phyloP scores from a whole-genome alignment of 2,797 vertebrate species.

The Aplochiton taeniatus region DNA sequence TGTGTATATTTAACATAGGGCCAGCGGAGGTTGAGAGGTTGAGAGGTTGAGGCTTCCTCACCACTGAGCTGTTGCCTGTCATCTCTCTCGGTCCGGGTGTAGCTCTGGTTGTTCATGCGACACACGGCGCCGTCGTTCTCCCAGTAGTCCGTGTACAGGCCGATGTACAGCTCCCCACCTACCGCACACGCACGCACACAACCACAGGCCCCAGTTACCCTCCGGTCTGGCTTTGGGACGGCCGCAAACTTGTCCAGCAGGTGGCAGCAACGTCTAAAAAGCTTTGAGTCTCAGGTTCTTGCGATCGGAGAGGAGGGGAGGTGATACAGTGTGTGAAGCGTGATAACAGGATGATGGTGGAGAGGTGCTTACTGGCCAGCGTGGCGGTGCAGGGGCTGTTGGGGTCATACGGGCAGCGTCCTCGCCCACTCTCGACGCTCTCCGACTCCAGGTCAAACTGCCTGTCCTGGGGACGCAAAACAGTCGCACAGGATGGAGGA shows the following conservation, averaged over 20 bases:
- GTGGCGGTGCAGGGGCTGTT: constrained; percentile 84
- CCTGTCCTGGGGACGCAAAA: constrained; percentile 72
- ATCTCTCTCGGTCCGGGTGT: constrained; percentile 89
- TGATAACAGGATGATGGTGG: background rate
- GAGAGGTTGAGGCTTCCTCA: constrained; percentile 47
- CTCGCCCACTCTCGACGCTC: constrained; percentile 84
- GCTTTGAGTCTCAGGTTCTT: too few relatives aligned
- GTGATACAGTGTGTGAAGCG: background rate
- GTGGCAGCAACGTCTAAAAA: constrained; percentile 68
- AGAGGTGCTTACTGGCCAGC: constrained; percentile 76
- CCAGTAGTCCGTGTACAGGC: constrained; percentile 95
- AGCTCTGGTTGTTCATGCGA: constrained; percentile 79
- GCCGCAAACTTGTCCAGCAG: constrained; percentile 68
- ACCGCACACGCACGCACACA: constrained; percentile 6
- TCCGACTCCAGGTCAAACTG: constrained; percentile 84
- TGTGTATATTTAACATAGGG: too few relatives aligned
- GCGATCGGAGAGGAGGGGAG: background rate
- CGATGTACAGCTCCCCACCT: constrained; percentile 90
- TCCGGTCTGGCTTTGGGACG: background rate
- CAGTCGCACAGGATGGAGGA: constrained; percentile 9
- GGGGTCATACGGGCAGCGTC: constrained; percentile 90
- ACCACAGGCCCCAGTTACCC: background rate
- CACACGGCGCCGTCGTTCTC: constrained; percentile 91
- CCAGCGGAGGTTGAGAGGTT: too few relatives aligned
- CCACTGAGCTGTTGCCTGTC: constrained; percentile 88